Conservation (phyloP, 2,797 vertebrate species). For the Molothrus ater region DNA sequence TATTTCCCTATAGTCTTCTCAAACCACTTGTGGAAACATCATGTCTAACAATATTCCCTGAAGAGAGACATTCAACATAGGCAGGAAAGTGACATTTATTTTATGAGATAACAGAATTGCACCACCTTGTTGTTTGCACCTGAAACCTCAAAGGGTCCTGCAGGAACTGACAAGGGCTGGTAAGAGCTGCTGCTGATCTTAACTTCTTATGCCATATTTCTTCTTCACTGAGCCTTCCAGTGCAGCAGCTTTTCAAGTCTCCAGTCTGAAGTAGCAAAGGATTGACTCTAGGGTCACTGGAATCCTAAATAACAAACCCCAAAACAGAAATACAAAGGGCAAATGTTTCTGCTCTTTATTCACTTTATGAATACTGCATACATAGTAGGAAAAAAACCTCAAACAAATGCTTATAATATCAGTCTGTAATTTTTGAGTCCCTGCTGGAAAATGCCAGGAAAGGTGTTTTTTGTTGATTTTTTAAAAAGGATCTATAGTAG, state of each 20-base stretch:
- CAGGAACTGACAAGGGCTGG: background rate
- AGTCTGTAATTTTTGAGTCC: background rate
- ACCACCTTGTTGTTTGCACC: background rate
- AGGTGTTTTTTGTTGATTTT: rapidly evolving
- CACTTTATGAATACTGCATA: background rate
- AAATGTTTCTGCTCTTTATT: background rate
- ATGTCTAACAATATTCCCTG: background rate
- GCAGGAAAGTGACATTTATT: background rate
- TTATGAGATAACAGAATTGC: background rate
- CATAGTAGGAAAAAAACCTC: background rate
- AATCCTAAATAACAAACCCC: background rate
- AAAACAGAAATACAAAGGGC: background rate
- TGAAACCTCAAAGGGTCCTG: background rate
- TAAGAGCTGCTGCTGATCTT: background rate
- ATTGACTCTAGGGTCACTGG: background rate
- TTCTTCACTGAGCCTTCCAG: background rate
- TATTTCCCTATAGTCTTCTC: background rate
- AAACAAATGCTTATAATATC: background rate
- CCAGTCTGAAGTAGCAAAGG: background rate
- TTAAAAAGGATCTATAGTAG: background rate
- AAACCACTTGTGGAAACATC: background rate
- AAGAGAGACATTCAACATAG: background rate
- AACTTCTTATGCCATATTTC: background rate
- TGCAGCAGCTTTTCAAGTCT: background rate
- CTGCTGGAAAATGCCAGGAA: background rate